Conservation (phyloP, 2,888 invertebrate genomes). For the Synergus umbraculus region DNA sequence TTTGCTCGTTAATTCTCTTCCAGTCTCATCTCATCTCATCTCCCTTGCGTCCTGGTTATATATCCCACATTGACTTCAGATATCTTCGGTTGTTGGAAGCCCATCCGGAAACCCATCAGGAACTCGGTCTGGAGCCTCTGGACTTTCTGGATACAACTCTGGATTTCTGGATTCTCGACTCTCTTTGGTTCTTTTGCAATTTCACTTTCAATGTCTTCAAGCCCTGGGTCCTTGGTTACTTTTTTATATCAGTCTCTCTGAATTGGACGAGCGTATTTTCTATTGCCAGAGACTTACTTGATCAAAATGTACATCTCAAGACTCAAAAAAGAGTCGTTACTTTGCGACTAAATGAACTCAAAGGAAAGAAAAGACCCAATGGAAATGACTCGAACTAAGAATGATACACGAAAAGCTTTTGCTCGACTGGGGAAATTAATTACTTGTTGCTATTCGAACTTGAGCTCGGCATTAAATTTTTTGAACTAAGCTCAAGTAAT, state of each 20-base stretch:
- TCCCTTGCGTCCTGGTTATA: conserved; percentile 52
- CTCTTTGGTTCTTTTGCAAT: conserved; percentile 22
- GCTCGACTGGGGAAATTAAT: conserved; percentile 24
- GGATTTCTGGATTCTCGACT: conserved; percentile 41
- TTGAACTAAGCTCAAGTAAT: conserved; percentile 41
- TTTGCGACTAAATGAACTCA: conserved; percentile 60
- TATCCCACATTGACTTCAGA: conserved; percentile 53
- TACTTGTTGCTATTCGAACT: background rate
- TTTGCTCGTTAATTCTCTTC: conserved; percentile 39
- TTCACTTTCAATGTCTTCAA: conserved; percentile 26
- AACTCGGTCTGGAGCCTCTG: conserved; percentile 43
- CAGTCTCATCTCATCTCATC: conserved; percentile 47
- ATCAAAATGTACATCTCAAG: conserved; percentile 75
- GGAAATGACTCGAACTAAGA: conserved; percentile 49
- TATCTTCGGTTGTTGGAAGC: conserved; percentile 43
- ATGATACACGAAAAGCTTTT: conserved; percentile 25
- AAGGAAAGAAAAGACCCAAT: conserved; percentile 63
- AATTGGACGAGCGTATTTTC: conserved; percentile 35
- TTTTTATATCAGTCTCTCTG: conserved; percentile 28
- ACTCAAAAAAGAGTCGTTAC: conserved; percentile 42
- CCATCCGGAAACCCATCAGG: conserved; percentile 31
- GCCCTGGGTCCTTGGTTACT: conserved; percentile 47
- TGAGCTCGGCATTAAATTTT: conserved; percentile 25
- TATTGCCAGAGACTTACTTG: conserved; percentile 75
- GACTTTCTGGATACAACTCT: conserved; percentile 36